phyloP scores from a whole-genome alignment of 2,113 vertebrate species.

The Dromaius novaehollandiae region DNA sequence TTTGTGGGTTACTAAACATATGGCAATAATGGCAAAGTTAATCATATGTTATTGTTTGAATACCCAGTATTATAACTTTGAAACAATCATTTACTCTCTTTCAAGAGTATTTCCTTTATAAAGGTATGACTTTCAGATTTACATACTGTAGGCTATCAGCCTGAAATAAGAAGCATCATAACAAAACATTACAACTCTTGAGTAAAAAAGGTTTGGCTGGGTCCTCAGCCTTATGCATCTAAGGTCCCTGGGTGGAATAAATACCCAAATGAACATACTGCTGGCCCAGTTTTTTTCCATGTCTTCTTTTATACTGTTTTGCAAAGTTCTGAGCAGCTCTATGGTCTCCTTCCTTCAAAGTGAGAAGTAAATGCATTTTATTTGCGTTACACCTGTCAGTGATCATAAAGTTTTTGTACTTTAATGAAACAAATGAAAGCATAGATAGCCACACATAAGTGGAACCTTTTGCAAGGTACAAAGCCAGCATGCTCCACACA shows the following conservation, averaged over 20 bases:
- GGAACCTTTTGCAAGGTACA: neutral
- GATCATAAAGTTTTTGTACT: neutral
- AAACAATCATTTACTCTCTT: neutral
- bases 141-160: neutral
- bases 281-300: neutral
- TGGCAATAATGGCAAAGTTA: neutral
- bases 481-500: neutral
- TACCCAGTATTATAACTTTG: neutral
- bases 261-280: neutral
- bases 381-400: neutral
- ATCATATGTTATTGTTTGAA: neutral
- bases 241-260: neutral
- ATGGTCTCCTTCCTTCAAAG: neutral
- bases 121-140: neutral
- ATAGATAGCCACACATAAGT: neutral
- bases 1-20: neutral
- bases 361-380: neutral
- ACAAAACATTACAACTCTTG: neutral
- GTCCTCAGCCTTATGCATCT: neutral
- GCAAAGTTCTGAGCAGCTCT: neutral
- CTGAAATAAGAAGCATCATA: neutral
- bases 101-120: neutral
- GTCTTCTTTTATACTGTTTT: neutral
- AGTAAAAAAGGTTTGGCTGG: neutral
- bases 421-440: neutral